phyloP scores from a whole-genome alignment of 2,797 vertebrate species.

The Ptychobarbus kaznakovi region DNA sequence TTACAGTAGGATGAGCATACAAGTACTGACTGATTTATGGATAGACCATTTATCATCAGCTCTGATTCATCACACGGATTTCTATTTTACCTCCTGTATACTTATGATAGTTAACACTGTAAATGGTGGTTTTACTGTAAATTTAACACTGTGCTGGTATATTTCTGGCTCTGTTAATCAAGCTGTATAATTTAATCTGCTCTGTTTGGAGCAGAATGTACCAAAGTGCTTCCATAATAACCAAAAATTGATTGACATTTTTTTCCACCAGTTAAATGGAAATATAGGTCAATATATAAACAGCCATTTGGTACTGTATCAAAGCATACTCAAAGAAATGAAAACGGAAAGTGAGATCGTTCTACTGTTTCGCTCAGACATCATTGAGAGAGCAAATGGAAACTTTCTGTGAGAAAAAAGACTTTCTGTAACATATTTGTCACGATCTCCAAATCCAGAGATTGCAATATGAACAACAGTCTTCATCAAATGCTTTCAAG shows the following conservation, averaged over 20 bases:
- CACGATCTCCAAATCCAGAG: neutral
- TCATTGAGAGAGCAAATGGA: neutral
- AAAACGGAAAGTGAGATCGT: neutral
- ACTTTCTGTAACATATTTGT: neutral
- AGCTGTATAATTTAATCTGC: neutral
- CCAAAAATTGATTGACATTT: neutral
- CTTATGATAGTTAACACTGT: neutral
- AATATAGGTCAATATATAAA: neutral
- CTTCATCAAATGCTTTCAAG: neutral
- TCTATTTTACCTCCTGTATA: neutral
- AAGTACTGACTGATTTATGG: neutral
- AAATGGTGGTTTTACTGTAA: conserved; percentile 1
- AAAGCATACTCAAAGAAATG: neutral
- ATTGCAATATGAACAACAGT: neutral
- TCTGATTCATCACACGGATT: neutral
- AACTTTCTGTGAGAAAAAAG: neutral
- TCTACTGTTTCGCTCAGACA: neutral
- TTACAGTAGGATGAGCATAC: neutral
- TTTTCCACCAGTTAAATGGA: neutral
- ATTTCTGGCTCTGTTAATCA: neutral
- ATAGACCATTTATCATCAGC: neutral
- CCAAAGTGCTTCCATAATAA: neutral
- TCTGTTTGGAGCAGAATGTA: neutral
- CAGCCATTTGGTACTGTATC: neutral
- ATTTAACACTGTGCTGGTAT: neutral